Percentiles rank a stretch among this genome's conserved stretches.
Conservation (phyloP, 2,888 invertebrate species). For the Homarus gammarus region DNA sequence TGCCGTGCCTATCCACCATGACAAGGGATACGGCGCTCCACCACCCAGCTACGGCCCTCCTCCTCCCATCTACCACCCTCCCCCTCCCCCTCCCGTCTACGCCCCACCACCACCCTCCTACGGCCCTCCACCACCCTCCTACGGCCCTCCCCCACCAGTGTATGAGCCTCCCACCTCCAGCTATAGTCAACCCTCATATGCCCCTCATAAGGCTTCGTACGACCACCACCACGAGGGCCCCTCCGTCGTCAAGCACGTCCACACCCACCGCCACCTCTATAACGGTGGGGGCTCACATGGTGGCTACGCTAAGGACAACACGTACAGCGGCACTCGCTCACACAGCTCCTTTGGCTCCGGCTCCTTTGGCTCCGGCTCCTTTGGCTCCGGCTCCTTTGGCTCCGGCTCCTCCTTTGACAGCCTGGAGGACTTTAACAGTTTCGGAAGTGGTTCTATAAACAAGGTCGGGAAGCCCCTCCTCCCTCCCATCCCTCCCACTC, state of each 20-base stretch:
- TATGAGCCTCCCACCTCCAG: constrained; percentile 28
- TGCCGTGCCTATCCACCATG: constrained; percentile 50
- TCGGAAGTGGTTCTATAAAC: not conserved
- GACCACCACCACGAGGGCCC: not conserved
- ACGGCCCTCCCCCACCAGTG: constrained; percentile 4
- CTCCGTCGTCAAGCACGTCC: constrained; percentile 57
- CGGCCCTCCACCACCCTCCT: constrained; percentile 13
- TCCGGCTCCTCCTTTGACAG: no score
- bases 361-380: no score
- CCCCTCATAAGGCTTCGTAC: constrained; percentile 57
- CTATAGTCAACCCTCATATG: constrained; percentile 25
- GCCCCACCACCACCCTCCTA: constrained; percentile 49
- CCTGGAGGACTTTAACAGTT: not conserved
- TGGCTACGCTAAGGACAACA: constrained; percentile 27
- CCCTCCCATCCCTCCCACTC: not conserved
- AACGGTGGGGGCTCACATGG: not conserved
- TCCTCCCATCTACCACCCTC: constrained; percentile 5
- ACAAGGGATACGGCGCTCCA: constrained; percentile 26
- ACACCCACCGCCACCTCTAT: constrained; percentile 72
- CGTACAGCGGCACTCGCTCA: not conserved
- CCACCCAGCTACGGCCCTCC: constrained; percentile 48
- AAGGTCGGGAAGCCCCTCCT: constrained; percentile 24
- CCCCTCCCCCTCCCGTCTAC: constrained; percentile 29
- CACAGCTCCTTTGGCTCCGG: constrained; percentile 12
- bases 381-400: constrained; percentile 8